Base-by-base conservation (phyloP, 2,113 vertebrate species). In the Platysternon megacephalum region DNA sequence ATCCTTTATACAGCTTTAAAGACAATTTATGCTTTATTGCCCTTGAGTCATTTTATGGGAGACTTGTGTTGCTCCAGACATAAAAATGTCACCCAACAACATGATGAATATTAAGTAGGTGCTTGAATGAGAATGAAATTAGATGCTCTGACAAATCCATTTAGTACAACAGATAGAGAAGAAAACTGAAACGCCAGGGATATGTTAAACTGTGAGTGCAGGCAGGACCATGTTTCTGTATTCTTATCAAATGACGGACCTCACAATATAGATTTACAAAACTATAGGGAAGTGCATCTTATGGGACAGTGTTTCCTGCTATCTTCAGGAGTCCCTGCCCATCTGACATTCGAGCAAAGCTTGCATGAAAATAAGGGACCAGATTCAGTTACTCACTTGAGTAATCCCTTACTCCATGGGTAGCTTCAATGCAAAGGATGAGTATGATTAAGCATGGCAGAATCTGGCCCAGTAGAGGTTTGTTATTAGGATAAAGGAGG, bases 21-120 rank as follows among this genome's bases (percentile, higher is more conserved):
- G 87, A 98, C 96, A 97, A 98, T 98, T 98, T 97, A 98, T 98
- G 93, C 96, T 94, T 98, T 98, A 98, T 95, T 96, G 93, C 91
- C 89, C 94, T 96, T 88, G 94, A 95, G 94, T 98, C 97, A 94
- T 97, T 98, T 97, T 52, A 58, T 98, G 97, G 97, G 95, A 98
- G 94, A 93, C 96, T 96, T 93, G 68, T 95, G 90, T 91, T 96
- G 98, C 95, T 96, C 91, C 94, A n/a, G 28, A 95, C 91, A 96
- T 98, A 96, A 97, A 98, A 94, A 96, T 93, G 95, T 79, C 79
- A 95, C 81, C 80, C 87, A 87, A 35, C 91, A 93, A 82, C 85
- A 84, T 97, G 92, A 96, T 97, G 97, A 97, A 98, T 97, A 98
- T 98, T 98, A 95, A 97, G 94, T 13, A 97, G 95, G 84, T 89